These are phyloP conservation scores for Theristicus caerulescens DNA, from an alignment of 2,113 vertebrate genomes.

Conservation along the genomic window DNA sequence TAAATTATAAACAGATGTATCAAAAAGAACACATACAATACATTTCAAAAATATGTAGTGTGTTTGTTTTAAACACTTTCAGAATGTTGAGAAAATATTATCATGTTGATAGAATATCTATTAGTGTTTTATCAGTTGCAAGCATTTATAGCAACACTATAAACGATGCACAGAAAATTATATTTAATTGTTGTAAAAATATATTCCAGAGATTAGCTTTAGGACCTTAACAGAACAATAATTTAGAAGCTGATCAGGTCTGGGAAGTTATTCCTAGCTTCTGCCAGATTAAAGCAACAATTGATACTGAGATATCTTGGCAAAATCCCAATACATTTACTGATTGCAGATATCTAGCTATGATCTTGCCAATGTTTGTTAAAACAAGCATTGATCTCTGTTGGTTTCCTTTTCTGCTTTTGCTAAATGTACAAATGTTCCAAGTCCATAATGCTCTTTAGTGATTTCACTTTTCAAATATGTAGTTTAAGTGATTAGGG, in stretches of 20 bases:
- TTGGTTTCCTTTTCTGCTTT: not conserved
- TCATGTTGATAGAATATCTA: not conserved
- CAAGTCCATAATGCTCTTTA: not conserved
- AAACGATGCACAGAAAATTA: not conserved
- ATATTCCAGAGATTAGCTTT: conserved; percentile 19
- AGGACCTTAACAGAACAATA: conserved; percentile 30
- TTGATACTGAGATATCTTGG: not conserved
- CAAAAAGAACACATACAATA: not conserved
- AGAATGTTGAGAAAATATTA: not conserved
- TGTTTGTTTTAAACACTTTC: not conserved
- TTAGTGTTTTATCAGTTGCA: not conserved
- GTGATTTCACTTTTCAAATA: not conserved
- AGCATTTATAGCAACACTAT: not conserved
- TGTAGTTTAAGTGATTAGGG: not conserved
- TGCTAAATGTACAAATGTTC: not conserved
- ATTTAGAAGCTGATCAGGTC: not conserved
- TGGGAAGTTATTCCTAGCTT: conserved; percentile 15
- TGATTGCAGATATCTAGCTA: not conserved
- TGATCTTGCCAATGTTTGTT: not conserved
- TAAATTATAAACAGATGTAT: not conserved
- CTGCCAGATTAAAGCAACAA: conserved; percentile 42
- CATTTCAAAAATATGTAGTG: not conserved
- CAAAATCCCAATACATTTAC: conserved; percentile 7
- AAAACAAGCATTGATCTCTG: not conserved
- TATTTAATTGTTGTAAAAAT: conserved; percentile 39